Base-by-base conservation (phyloP, 2,113 vertebrate genomes). In the Mesoclemmys tuberculata region DNA sequence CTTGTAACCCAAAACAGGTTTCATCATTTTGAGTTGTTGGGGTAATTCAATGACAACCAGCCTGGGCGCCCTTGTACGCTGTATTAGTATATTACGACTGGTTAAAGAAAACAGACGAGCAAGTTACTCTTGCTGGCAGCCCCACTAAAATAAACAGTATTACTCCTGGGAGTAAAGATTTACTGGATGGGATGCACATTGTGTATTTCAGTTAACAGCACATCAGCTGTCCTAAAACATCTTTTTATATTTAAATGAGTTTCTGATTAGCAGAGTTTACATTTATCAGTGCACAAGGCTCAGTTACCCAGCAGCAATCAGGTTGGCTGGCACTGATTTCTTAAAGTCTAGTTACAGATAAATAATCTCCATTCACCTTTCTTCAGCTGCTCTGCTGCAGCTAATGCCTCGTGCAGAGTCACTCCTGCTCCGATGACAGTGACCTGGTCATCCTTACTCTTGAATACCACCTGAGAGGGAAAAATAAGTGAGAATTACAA, bases 381-480 rank as follows among this genome's bases (percentile, higher is more conserved):
- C 95, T 99, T 99, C 44, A 99, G 98, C 85, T 99, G 97, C 64
- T 99, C 99, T 14, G 99, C 99, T 91, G 99, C 99, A 92, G 99
- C 98, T 93, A 99, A 94, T 80, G 99, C 98, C 96, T 99, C 99
- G 1, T 99, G 99, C 92, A 99, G 97, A 90, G 99, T 99, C 80
- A 99, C 98, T 86, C 99, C 99, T 64, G 99, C 99, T 78, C 99
- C 99, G 1, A 99, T 98, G 95, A 99, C 98, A 26, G 99, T 99
- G 91, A 99, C 99, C 82, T 99, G 99, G 96, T 99, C 99, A 12
- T 99, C 99, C 93, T 99, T 99, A 96, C 96, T 99, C 98, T 99
- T 99, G 94, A 98, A 97, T 91, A 99, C 97, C 94, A 99, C 99
- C 99, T 99, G 96, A 35, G 89, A 93, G 80, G 91, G 80, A 92